Evolutionary conservation across 2,113 vertebrate genomes (phyloP).

Genomic region (Saccopteryx bilineata): DNA sequence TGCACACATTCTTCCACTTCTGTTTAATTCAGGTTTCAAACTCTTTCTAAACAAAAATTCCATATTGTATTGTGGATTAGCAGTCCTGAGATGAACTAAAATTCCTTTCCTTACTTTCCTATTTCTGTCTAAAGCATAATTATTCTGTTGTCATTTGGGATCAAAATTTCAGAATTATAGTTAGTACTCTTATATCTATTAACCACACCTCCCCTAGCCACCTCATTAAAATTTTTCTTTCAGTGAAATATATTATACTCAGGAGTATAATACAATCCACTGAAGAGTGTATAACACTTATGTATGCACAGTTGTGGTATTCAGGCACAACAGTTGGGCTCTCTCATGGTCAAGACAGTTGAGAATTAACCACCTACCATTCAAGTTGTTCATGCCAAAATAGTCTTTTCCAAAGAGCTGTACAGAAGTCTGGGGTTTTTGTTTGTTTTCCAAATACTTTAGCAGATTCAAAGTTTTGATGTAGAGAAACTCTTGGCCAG

Average conservation of each 20-base stretch:
- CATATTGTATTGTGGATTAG: background rate
- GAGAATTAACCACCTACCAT: background rate
- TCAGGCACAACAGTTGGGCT: background rate
- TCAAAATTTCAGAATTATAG: slow-evolving; percentile 6
- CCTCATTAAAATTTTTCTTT: background rate
- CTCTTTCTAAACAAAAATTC: background rate
- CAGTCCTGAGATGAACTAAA: background rate
- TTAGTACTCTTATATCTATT: background rate
- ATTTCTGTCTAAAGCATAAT: slow-evolving; percentile 11
- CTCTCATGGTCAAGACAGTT: background rate
- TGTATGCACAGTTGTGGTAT: background rate
- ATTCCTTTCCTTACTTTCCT: background rate
- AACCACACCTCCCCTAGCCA: background rate
- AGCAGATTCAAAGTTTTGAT: background rate
- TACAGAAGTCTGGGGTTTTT: slow-evolving; percentile 18
- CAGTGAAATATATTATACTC: background rate
- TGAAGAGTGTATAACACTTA: background rate
- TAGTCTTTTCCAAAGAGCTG: background rate
- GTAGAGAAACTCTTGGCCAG: background rate
- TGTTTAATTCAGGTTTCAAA: slow-evolving; percentile 16
- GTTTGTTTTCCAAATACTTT: slow-evolving; percentile 36
- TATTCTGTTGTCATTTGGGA: background rate
- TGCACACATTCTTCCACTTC: background rate
- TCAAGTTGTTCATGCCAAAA: background rate
- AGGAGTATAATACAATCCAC: background rate